Evolutionary conservation across 2,797 vertebrate species (phyloP).

Genomic region (Spheniscus humboldti): DNA sequence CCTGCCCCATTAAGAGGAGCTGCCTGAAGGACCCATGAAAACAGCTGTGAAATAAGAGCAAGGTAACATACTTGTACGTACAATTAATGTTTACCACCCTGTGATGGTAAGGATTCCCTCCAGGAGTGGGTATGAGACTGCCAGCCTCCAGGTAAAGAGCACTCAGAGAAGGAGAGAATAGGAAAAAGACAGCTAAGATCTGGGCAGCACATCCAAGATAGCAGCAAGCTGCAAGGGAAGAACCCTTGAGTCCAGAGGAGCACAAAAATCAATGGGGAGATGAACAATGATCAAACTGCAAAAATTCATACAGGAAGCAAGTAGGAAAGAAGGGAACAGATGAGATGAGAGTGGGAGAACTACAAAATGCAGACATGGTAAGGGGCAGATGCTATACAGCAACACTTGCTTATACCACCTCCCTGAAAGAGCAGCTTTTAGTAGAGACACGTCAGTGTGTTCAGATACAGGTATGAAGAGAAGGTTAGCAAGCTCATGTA

Average conservation of each 20-base stretch:
- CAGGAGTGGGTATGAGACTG: neutral
- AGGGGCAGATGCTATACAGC: neutral
- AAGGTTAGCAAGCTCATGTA: neutral
- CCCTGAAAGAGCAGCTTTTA: neutral
- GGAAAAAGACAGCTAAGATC: neutral
- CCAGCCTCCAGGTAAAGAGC: neutral
- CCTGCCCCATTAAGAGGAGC: neutral
- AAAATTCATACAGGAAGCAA: neutral
- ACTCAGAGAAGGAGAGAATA: neutral
- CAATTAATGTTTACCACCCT: neutral
- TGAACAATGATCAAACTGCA: neutral
- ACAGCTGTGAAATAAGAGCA: neutral
- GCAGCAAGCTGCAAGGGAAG: neutral
- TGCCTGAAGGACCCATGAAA: neutral
- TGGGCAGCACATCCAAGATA: neutral
- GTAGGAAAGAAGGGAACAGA: neutral
- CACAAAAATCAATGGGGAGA: neutral
- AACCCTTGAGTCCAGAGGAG: neutral
- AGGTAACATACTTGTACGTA: fast-evolving
- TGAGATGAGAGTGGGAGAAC: neutral
- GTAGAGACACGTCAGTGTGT: neutral
- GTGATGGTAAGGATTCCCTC: neutral
- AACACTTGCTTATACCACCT: neutral
- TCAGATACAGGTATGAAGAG: neutral
- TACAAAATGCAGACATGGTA: neutral